Evolutionary conservation across 2,797 vertebrate genomes (phyloP), one percentile per base, ranked within the genome.

Genomic region (Amniataba percoides): DNA sequence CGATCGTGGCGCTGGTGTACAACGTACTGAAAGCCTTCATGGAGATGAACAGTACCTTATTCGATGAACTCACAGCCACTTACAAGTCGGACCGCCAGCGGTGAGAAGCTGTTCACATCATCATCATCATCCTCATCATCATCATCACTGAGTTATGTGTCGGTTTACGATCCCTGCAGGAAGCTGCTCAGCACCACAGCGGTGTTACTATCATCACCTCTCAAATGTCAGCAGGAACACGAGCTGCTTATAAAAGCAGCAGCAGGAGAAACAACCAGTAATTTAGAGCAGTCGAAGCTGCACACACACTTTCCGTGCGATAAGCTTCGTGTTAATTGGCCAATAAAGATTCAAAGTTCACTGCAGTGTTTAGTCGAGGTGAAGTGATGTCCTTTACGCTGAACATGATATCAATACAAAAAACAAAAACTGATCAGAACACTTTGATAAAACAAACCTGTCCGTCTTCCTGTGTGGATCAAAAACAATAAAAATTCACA

Each of bases 11-110:
- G 60, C 95, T 99, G 94, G 98, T 99, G 61, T 99, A 99, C 96
- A 99, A 99, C 49, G 98, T 99, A 70, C 96, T 99, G 94, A 99
- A 99, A 93, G 97, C 98, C 59, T 99, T 99, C 92, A 99, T 99
- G 97, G 98, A 99, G 93, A 99, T 99, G 98, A 99, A 99, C 96
- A 98, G 97, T 94, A 96, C 97, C 92, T 96, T 99, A 96, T 99
- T 99, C 85, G 98, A 99, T 42, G 98, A 99, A 91, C 97, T 99
- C 93, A 99, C 98, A 91, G 96, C 97, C 94, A 98, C 97, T 88
- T 99, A 99, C 97, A 99, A 99, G 96, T 99, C 98, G 92, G 98
- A 99, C 95, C 97, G 98, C 93, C 98, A 99, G 96, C 97, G 97
- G 98, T 99, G 96, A 98, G 91, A 56, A 58, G 8, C 27, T 16